These are phyloP conservation scores for Tapirus terrestris DNA, from an alignment of 2,113 vertebrate species.

Conservation along the genomic window DNA sequence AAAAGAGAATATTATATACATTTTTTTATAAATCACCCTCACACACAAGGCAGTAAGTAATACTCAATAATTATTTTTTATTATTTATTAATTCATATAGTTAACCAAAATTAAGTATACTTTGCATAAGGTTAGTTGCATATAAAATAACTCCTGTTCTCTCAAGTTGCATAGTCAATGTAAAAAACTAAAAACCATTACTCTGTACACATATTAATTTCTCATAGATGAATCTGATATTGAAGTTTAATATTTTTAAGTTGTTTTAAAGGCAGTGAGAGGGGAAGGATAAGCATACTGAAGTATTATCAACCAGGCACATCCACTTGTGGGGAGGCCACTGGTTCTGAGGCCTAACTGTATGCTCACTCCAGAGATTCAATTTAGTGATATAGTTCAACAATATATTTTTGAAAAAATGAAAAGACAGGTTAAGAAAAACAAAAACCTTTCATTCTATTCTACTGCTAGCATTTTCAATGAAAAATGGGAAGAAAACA, in stretches of 20 bases:
- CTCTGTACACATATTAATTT: not conserved
- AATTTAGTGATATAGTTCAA: not conserved
- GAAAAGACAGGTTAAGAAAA: slow-evolving; percentile 22
- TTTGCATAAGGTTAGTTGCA: not conserved
- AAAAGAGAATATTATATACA: not conserved
- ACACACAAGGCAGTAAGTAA: not conserved
- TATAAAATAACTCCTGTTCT: slow-evolving; percentile 32
- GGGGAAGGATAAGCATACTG: not conserved
- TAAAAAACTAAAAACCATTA: slow-evolving; percentile 27
- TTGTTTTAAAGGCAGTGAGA: not conserved
- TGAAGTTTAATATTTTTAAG: slow-evolving; percentile 23
- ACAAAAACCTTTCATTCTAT: not conserved
- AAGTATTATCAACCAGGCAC: not conserved
- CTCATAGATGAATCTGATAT: not conserved
- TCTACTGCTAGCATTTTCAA: not conserved
- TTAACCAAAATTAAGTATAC: not conserved
- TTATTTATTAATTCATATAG: not conserved
- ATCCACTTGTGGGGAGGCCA: not conserved
- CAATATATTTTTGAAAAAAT: slow-evolving; percentile 12
- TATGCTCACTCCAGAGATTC: not conserved
- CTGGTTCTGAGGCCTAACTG: slow-evolving; percentile 7
- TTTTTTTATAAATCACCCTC: not conserved
- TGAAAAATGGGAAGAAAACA: not conserved
- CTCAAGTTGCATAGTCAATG: not conserved
- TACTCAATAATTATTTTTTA: not conserved